Evolutionary conservation across 2,888 invertebrate species (phyloP).

Genomic region (Limenitis arthemis): DNA sequence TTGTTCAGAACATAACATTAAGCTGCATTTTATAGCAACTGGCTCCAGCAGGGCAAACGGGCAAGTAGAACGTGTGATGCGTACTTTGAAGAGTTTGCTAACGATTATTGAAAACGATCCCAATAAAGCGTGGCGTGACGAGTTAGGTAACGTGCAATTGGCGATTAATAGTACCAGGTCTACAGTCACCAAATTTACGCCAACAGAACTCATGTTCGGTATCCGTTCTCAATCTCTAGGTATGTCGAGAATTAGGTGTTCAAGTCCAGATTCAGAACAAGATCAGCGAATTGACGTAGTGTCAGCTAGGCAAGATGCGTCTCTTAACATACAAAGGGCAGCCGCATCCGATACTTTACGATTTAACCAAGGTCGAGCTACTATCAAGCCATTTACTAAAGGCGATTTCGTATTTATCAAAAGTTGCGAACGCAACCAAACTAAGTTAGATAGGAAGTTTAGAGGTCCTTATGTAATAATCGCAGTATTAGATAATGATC

Average conservation of each 20-base stretch:
- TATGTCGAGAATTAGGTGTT: too few relatives aligned
- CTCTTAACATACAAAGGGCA: conserved; percentile 1
- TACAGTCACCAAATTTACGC: conserved; percentile 19
- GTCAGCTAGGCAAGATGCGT: not conserved
- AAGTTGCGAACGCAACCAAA: conserved; percentile 5
- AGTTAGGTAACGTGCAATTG: conserved; percentile 24
- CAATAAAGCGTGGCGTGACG: conserved; percentile 27
- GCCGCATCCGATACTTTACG: not conserved
- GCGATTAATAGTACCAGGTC: conserved; percentile 23
- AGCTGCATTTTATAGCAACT: conserved; percentile 25
- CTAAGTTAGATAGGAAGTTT: too few relatives aligned
- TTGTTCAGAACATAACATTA: conserved; percentile 19
- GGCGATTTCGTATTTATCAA: conserved; percentile 26
- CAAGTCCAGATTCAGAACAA: too few relatives aligned
- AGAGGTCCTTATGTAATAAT: too few relatives aligned
- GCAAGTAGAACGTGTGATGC: conserved; percentile 25
- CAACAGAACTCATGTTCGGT: conserved; percentile 26
- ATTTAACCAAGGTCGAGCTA: not conserved
- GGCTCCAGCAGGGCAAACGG: conserved; percentile 24
- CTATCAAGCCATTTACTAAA: conserved; percentile 15
- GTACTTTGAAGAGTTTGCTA: conserved; percentile 21
- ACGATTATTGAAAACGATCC: too few relatives aligned
- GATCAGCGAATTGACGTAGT: conserved; percentile 1
- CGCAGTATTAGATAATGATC: not conserved
- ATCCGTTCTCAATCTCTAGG: conserved; percentile 19